Evolutionary conservation across 2,888 invertebrate species (phyloP), one percentile per base, ranked within the genome.

Genomic region (Thera britannica): DNA sequence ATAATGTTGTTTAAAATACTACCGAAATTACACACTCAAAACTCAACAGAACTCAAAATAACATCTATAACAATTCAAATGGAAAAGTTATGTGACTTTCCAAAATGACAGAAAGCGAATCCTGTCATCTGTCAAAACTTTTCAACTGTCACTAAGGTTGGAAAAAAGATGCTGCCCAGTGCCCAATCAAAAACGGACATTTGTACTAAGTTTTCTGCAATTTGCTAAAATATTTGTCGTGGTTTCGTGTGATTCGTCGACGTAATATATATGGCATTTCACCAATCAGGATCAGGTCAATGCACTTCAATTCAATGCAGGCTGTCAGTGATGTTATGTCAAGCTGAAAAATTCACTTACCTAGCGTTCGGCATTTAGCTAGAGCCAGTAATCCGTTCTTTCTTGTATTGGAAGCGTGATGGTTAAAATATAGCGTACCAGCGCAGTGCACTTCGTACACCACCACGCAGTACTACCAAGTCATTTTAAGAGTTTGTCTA

Each of bases 161-260:
- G 41, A 57, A 41, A 57, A 57, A 57, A 57, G 35, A 54, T 2
- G 0, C 8, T n/a, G 0, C 4, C 41, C 11, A 55, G 35, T 38
- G 38, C 71, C 92, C 92, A 92, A 92, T 92, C 58, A 72, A 7
- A 75, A 77, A 71, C 12, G 77, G 83, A 90, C 92, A 92, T 90
- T 87, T 92, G 92, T 86, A 83, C 84, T 73, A 79, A 73, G 54
- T 71, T 75, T 76, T 81, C 77, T 83, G 67, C 81, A 73, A 91
- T 92, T 92, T 83, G 91, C 75, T 71, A 67, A 74, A 58, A 72
- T 64, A 3, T 9, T 65, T 77, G 82, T 81, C 91, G 92, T 92
- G 92, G 78, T 74, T 66, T 1, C 6, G 35, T 54, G 5, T 73
- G 49, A 89, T 90, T 89, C 80, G 91, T 64, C 35, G 44, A 65